A percentile compares a stretch with the other conserved stretches of the same genome.
These are phyloP conservation scores for Dione vanillae DNA, from an alignment of 2,888 invertebrate genomes.

Conservation along the genomic window DNA sequence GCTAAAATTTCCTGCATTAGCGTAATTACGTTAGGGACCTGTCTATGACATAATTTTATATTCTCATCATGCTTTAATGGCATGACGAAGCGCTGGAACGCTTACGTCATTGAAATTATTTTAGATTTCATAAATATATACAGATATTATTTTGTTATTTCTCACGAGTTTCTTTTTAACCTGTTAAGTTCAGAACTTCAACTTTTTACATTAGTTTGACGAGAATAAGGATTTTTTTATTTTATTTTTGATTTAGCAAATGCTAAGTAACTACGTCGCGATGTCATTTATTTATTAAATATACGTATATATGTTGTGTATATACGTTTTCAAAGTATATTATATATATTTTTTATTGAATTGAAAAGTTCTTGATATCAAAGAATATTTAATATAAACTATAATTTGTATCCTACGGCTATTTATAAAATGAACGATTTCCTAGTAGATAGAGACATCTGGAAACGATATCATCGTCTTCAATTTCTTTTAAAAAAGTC, in stretches of 20 bases:
- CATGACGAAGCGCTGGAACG: not conserved
- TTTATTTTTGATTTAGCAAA: no score
- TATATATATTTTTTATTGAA: not conserved
- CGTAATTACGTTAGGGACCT: slow-evolving; percentile 28
- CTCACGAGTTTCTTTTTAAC: no score
- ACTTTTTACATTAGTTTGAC: no score
- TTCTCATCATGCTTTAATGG: slow-evolving; percentile 9
- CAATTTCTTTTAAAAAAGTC: not conserved
- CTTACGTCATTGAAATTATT: not conserved
- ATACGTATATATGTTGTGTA: no score
- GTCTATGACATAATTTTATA: slow-evolving; percentile 20
- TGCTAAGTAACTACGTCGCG: no score
- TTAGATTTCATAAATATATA: not conserved
- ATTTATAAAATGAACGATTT: not conserved
- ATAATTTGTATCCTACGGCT: not conserved
- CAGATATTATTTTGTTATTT: no score
- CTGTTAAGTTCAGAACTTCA: no score
- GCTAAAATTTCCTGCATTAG: slow-evolving; percentile 32
- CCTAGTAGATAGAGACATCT: not conserved
- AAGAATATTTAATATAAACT: not conserved
- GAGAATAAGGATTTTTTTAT: no score
- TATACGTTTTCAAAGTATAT: no score
- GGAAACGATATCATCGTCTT: not conserved
- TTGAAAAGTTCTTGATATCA: not conserved
- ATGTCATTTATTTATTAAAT: no score